phyloP scores from a whole-genome alignment of 2,113 vertebrate genomes.

The Pedionomus torquatus region DNA sequence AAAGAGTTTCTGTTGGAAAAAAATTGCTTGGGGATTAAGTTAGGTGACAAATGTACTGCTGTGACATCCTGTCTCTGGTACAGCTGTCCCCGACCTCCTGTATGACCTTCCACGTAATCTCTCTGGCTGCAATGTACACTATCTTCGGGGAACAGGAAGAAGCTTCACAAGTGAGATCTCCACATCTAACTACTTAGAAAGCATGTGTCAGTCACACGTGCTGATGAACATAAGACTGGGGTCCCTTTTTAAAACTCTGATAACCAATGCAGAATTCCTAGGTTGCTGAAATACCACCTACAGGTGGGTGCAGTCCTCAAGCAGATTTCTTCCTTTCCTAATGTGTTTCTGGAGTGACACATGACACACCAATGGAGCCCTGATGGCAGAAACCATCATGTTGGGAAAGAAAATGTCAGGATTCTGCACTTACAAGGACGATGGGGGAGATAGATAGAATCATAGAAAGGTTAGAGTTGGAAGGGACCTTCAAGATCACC shows the following conservation, averaged over 20 bases:
- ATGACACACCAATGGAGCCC: neutral
- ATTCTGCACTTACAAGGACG: neutral
- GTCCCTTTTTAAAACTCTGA: neutral
- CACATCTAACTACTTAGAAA: neutral
- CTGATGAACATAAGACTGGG: neutral
- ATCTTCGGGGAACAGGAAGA: neutral
- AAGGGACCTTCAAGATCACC: no score
- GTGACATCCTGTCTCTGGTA: neutral
- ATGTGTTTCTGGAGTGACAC: neutral
- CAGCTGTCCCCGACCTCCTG: neutral
- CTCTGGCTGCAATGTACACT: neutral
- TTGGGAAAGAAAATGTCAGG: neutral
- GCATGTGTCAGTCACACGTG: neutral
- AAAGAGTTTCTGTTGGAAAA: neutral
- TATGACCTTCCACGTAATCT: neutral
- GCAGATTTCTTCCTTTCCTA: neutral
- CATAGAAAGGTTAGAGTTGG: no score
- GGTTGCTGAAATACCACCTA: neutral
- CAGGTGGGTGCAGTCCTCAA: neutral
- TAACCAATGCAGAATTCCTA: neutral
- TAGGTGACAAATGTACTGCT: neutral
- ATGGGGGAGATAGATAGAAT: neutral
- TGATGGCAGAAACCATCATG: neutral
- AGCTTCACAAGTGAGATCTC: neutral
- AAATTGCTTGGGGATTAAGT: neutral